Evolutionary conservation across 2,888 invertebrate genomes (phyloP).

Genomic region (Tuta absoluta): DNA sequence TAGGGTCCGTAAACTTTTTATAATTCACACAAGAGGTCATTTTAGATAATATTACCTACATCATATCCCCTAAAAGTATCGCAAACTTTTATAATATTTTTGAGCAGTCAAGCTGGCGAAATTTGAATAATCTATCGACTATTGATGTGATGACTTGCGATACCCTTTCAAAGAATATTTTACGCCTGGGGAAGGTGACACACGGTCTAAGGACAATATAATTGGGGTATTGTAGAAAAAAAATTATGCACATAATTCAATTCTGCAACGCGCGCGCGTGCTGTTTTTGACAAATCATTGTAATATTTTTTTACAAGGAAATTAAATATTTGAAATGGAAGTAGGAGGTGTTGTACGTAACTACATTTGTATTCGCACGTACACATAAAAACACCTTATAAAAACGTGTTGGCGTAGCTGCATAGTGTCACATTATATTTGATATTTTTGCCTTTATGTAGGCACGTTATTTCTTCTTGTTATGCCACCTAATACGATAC

Average conservation of each 20-base stretch:
- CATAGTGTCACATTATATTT: too few species aligned
- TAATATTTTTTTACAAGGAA: neutral
- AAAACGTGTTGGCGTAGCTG: too few species aligned
- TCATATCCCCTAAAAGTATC: neutral
- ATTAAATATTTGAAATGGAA: too few species aligned
- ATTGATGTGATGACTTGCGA: constrained; percentile 67
- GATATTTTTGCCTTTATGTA: too few species aligned
- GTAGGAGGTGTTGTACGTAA: too few species aligned
- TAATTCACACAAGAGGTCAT: too few species aligned
- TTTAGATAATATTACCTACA: too few species aligned
- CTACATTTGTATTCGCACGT: too few species aligned
- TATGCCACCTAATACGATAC: too few species aligned
- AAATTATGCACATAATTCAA: constrained; percentile 43
- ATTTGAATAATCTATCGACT: constrained; percentile 76
- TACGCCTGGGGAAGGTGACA: constrained; percentile 41
- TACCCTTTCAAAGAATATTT: constrained; percentile 60
- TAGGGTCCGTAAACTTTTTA: too few species aligned
- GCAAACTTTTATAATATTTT: constrained; percentile 12
- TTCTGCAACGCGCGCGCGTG: neutral
- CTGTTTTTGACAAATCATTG: constrained; percentile 1
- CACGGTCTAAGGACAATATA: constrained; percentile 52
- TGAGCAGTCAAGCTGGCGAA: constrained; percentile 38
- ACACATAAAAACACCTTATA: too few species aligned
- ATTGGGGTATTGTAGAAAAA: constrained; percentile 64
- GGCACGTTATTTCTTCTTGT: too few species aligned